Percentiles rank a stretch among this genome's conserved stretches.
Evolutionary conservation across 2,797 vertebrate genomes (phyloP).

Genomic region (Zalophus californianus): DNA sequence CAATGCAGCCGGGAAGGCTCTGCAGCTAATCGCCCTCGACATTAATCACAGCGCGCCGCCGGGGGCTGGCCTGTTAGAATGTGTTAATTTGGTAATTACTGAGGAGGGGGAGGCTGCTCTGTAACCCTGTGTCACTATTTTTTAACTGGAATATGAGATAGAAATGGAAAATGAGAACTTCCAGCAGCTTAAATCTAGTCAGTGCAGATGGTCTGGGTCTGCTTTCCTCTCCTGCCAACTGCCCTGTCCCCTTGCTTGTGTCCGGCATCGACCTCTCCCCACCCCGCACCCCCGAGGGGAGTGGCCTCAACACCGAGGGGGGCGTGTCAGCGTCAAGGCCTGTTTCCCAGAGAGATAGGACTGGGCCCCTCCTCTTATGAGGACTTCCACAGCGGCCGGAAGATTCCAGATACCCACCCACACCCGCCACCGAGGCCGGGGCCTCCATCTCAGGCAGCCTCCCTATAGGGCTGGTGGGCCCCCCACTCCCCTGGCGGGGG

Average conservation of each 20-base stretch:
- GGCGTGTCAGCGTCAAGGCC: background rate
- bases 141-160: constrained; percentile 72
- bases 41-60: constrained; percentile 86
- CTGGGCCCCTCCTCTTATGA: background rate
- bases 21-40: constrained; percentile 84
- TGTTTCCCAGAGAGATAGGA: background rate
- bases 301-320: background rate
- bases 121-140: constrained; percentile 83
- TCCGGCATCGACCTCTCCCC: rapidly evolving
- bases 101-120: constrained; percentile 75
- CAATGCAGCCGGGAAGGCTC: constrained; percentile 83
- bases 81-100: constrained; percentile 89
- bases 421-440: background rate
- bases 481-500: background rate
- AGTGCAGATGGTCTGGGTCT: background rate
- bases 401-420: background rate
- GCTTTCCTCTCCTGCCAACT: background rate
- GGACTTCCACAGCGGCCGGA: rapidly evolving
- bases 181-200: background rate
- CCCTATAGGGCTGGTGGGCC: background rate
- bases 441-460: background rate
- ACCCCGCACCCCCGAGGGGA: background rate
- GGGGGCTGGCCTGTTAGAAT: constrained; percentile 85
- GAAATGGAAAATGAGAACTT: constrained; percentile 53
- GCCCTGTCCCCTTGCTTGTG: too few species aligned